phyloP scores from a whole-genome alignment of 1,140 invertebrate species.

The Chironomus tepperi region DNA sequence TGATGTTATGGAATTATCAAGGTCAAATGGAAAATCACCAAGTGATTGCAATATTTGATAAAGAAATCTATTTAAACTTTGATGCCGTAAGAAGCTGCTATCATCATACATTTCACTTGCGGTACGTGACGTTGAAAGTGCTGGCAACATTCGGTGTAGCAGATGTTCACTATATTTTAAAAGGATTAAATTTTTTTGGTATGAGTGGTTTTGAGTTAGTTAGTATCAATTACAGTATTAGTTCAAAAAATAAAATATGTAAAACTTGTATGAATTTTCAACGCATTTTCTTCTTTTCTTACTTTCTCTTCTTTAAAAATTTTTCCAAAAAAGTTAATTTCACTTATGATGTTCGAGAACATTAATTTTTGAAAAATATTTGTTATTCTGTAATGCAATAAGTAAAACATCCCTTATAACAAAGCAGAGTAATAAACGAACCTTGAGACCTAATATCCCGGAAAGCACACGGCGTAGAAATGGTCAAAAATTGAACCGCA shows the following conservation, averaged over 20 bases:
- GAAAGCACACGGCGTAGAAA: too few species aligned
- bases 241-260: slow-evolving; percentile 25
- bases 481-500: too few species aligned
- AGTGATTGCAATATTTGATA: slow-evolving; percentile 86
- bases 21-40: slow-evolving; percentile 83
- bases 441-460: too few species aligned
- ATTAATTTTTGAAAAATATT: too few species aligned
- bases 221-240: slow-evolving; percentile 18
- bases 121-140: slow-evolving; percentile 75
- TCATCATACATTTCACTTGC: slow-evolving; percentile 94
- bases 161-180: slow-evolving; percentile 72
- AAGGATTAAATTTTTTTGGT: slow-evolving; percentile 30
- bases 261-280: too few species aligned
- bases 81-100: slow-evolving; percentile 82
- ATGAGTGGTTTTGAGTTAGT: slow-evolving; percentile 18
- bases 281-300: too few species aligned
- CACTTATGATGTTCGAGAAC: too few species aligned
- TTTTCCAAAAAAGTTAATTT: too few species aligned
- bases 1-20: slow-evolving; percentile 91
- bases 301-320: too few species aligned
- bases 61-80: slow-evolving; percentile 75
- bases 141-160: slow-evolving; percentile 77
- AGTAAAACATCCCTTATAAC: too few species aligned
- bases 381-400: too few species aligned
- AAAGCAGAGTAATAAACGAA: too few species aligned